phyloP scores from a whole-genome alignment of 2,797 vertebrate genomes.

The Bovichtus diacanthus region DNA sequence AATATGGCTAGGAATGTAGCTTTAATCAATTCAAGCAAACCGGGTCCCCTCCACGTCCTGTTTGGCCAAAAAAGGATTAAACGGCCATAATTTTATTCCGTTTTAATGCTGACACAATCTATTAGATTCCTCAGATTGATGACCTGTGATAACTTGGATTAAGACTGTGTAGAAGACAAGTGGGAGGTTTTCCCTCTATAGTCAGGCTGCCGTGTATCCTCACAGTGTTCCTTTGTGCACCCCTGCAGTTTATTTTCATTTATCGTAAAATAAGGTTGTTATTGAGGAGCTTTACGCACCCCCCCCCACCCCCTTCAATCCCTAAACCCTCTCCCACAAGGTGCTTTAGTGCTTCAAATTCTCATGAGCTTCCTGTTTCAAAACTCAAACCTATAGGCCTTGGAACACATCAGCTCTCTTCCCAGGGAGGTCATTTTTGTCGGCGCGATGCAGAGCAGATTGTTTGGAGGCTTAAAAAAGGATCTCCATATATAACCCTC shows the following conservation, averaged over 20 bases:
- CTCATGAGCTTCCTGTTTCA: slow-evolving; percentile 59
- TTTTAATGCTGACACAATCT: slow-evolving; percentile 20
- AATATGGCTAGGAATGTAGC: slow-evolving; percentile 78
- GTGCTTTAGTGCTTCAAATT: slow-evolving; percentile 62
- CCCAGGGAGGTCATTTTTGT: slow-evolving; percentile 13
- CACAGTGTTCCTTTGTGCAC: slow-evolving; percentile 60
- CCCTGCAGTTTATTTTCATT: slow-evolving; percentile 67
- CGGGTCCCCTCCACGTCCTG: slow-evolving; percentile 68
- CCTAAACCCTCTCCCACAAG: slow-evolving; percentile 56
- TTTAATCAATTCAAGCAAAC: slow-evolving; percentile 81
- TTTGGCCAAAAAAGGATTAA: slow-evolving; percentile 64
- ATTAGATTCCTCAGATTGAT: slow-evolving; percentile 18
- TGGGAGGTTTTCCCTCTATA: slow-evolving; percentile 15
- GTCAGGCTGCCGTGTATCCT: slow-evolving; percentile 13
- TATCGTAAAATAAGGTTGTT: slow-evolving; percentile 71
- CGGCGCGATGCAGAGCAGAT: slow-evolving; percentile 18
- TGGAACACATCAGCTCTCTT: slow-evolving; percentile 22
- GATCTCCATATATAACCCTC: slow-evolving; percentile 53
- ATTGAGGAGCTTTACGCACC: slow-evolving; percentile 39
- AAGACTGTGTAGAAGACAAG: slow-evolving; percentile 17
- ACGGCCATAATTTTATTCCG: slow-evolving; percentile 50
- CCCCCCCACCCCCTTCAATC: slow-evolving; percentile 14
- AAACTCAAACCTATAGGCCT: slow-evolving; percentile 1
- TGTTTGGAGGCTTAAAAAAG: slow-evolving; percentile 31
- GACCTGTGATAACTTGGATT: slow-evolving; percentile 23